Evolutionary conservation across 1,140 invertebrate genomes (phyloP), one percentile per base, ranked within the genome.

Genomic region (Papilio polyxenes): DNA sequence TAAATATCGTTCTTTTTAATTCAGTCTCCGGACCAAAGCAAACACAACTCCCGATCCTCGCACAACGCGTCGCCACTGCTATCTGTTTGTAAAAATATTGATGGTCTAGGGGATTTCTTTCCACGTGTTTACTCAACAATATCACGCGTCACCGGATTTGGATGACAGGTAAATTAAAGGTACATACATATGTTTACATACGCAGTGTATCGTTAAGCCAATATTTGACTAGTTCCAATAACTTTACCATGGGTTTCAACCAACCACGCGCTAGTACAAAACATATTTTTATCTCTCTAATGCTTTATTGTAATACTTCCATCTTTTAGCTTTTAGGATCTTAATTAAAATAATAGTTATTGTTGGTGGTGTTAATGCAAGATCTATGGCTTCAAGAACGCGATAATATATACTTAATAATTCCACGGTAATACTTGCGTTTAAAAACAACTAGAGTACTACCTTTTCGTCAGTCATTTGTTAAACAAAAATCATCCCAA

Each of bases 141-240:
- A 40, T 40, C 65, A 72, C 65, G 65, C 65, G 4, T 72, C 65
- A 37, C 65, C 31, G 37, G 11, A 72, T 72, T 72, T 72, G 53
- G 31, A 72, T 65, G 20, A 37, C 13, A 72, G 40, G 65, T 40
- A 37, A 72, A 72, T 31, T 37, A 37, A 13, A 72, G 15, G 65
- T 37, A 13, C 6, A n/a, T 59, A 31, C 23, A 31, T 69, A 2
- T 69, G 23, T 69, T 23, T 72, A 6, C 23, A 37, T 15, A 20
- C n/a, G 59, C n/a, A 0, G 31, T 37, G 6, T 72, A 31, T 72
- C 23, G 65, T 72, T 72, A 31, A 65, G 51, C 51, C 56, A 59
- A 59, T 53, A 17, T 53, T 59, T 59, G n/a, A 17, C 1, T n/a
- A 59, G n/a, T 56, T 15, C 23, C 23, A 31, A 31, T 31, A 31